Percentiles rank a stretch among this genome's conserved stretches.
Evolutionary conservation across 2,888 invertebrate genomes (phyloP).

Genomic region (Nyleta sp.): DNA sequence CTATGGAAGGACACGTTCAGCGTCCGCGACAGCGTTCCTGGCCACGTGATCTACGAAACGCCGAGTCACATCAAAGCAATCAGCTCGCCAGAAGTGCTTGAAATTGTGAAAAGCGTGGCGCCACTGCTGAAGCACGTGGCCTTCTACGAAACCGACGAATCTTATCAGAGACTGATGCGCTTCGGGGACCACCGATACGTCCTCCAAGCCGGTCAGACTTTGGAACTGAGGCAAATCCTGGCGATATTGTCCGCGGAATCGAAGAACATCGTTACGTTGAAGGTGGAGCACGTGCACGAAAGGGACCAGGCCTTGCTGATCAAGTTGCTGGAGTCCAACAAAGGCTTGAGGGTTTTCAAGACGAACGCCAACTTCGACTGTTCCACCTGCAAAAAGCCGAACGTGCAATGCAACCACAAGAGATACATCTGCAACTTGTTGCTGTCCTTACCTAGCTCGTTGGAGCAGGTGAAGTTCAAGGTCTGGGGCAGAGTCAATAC

Average conservation of each 20-base stretch:
- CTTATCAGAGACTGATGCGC: neutral
- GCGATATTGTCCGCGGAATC: neutral
- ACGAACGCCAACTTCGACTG: neutral
- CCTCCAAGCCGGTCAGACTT: neutral
- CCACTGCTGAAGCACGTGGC: conserved; percentile 1
- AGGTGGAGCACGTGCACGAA: neutral
- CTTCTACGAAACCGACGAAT: conserved; percentile 1
- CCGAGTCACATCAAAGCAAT: neutral
- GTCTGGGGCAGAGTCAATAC: neutral
- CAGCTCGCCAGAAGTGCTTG: neutral
- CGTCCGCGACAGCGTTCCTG: conserved; percentile 2
- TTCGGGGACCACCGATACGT: conserved; percentile 6
- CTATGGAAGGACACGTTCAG: conserved; percentile 8
- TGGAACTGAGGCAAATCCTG: neutral
- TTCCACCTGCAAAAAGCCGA: neutral
- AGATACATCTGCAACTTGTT: neutral
- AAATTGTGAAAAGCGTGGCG: neutral
- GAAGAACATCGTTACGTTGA: neutral
- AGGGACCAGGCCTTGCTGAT: neutral
- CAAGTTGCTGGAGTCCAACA: neutral
- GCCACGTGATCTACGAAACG: neutral
- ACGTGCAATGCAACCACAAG: neutral
- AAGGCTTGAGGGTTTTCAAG: neutral
- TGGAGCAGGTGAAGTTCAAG: conserved; percentile 7
- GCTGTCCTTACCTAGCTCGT: neutral